Evolutionary conservation across 2,888 invertebrate genomes (phyloP), one percentile per base, ranked within the genome.

Genomic region (Chrysolina haemoptera): DNA sequence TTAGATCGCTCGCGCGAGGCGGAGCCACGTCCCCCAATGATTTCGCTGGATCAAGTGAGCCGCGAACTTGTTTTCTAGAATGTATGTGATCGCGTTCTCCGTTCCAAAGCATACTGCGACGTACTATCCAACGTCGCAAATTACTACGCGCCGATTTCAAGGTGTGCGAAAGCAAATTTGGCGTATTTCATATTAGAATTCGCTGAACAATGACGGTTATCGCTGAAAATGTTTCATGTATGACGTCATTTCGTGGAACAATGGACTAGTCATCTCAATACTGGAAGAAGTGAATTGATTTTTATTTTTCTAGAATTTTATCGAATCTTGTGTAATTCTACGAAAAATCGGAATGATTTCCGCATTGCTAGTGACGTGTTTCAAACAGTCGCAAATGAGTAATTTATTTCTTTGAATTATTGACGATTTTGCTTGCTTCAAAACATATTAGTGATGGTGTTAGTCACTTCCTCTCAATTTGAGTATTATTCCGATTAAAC

Each of bases 1-100:
- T 81, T 81, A 81, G 80, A 73, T 67, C 50, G 73, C 74, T 76
- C 78, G 77, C 80, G 81, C 78, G 76, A 80, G 82, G 82, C 82
- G 82, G 82, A 81, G 81, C 67, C 48, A 53, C 40, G 70, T 74
- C 80, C 74, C 70, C 81, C 82, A 81, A 80, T 81, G 77, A 80
- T 74, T 77, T 75, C 71, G 70, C 70, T 70, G 76, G 70, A 75
- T 68, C 68, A 71, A 75, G 76, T 70, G 76, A 75, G 73, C 80
- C 78, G 81, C 79, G 78, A 80, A 77, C 79, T 77, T 77, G 76
- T 70, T 69, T 70, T 59, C 59, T 11, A 35, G 27, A 59, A 59
- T 59, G 59, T n/a, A n/a, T n/a, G 59, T 59, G 27, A 27, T 18
- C 50, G 50, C 18, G 50, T 50, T 18, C 68, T 70, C 65, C 48